These are phyloP conservation scores for Allophyes oxyacanthae DNA, from an alignment of 2,888 invertebrate species.

Conservation along the genomic window DNA sequence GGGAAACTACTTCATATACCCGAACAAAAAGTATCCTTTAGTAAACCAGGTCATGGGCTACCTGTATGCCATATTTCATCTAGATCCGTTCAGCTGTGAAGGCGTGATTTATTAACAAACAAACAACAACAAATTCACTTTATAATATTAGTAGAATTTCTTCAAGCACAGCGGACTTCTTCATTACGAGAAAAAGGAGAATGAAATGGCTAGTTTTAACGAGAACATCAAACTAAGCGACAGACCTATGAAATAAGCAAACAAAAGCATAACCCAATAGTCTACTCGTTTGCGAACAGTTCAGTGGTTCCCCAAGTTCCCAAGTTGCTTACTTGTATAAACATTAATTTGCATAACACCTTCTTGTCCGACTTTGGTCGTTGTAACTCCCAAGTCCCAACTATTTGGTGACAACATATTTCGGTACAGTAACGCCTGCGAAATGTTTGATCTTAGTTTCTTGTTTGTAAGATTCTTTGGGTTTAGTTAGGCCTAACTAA, in stretches of 20 bases:
- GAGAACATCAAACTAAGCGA: slow-evolving; percentile 2
- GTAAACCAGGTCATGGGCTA: no score
- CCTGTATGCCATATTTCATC: no score
- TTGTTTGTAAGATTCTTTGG: slow-evolving; percentile 28
- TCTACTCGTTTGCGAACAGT: slow-evolving; percentile 40
- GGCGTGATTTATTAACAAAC: no score
- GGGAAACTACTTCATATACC: no score
- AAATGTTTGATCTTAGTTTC: slow-evolving; percentile 28
- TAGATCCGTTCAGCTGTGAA: no score
- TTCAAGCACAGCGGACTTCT: no score
- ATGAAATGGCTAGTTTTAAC: no score
- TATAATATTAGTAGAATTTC: no score
- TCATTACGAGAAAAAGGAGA: no score
- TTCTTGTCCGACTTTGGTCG: slow-evolving; percentile 59
- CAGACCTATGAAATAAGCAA: slow-evolving; percentile 16
- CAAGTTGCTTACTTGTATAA: slow-evolving; percentile 59
- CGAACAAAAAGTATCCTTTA: no score
- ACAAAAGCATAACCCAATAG: slow-evolving; percentile 39
- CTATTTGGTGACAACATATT: slow-evolving; percentile 38
- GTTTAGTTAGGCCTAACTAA: slow-evolving; percentile 14
- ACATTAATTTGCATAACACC: slow-evolving; percentile 73
- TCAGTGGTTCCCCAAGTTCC: slow-evolving; percentile 33
- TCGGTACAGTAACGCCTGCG: slow-evolving; percentile 8
- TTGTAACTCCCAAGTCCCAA: slow-evolving; percentile 27
- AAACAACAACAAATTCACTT: no score